These are phyloP conservation scores for Hypocryptadius cinnamomeus DNA, from an alignment of 2,113 vertebrate genomes.

Conservation along the genomic window DNA sequence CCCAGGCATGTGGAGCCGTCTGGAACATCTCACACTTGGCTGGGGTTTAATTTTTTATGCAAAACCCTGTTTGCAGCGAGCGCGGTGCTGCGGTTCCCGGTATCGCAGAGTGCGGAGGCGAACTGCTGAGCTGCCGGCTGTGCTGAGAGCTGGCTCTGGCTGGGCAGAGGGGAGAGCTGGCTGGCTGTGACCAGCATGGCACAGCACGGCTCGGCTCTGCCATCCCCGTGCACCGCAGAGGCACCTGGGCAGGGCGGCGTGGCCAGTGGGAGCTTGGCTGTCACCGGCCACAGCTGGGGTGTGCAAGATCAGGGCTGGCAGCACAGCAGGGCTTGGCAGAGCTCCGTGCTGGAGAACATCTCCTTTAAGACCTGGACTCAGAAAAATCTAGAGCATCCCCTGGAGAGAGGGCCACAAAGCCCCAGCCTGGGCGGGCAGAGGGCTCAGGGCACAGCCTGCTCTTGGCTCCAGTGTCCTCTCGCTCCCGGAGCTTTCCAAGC, in stretches of 20 bases:
- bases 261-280: not conserved
- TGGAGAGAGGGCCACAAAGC: too few species aligned
- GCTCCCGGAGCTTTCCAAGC: not conserved
- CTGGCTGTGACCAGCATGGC: not conserved
- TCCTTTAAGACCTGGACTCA: not conserved
- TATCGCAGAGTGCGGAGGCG: not conserved
- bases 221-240: fast-evolving
- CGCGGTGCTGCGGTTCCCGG: not conserved
- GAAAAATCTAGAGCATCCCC: not conserved
- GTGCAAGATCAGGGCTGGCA: fast-evolving
- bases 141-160: not conserved
- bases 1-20: fast-evolving
- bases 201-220: not conserved
- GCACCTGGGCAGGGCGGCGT: not conserved
- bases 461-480: not conserved
- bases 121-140: not conserved
- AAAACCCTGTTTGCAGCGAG: not conserved
- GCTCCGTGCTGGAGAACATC: not conserved
- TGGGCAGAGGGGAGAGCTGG: not conserved
- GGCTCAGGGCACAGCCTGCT: not conserved
- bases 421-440: not conserved
- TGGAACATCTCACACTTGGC: not conserved
- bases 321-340: not conserved
- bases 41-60: not conserved
- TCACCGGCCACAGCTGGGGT: not conserved